These are phyloP conservation scores for Physella acuta DNA, from an alignment of 1,140 invertebrate species.

Conservation along the genomic window DNA sequence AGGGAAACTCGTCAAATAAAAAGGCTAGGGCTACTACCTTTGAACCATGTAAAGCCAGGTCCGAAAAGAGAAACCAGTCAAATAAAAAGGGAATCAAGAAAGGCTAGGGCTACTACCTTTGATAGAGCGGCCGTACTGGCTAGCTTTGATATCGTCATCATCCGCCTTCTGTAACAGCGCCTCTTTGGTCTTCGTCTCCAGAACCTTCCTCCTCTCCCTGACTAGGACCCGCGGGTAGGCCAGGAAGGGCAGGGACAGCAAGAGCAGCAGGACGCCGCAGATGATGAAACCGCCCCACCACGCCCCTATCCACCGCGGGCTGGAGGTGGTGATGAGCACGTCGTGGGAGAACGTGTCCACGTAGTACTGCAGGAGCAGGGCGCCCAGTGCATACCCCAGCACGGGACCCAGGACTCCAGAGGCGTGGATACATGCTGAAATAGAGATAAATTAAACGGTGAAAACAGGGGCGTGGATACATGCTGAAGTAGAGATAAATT, in stretches of 20 bases:
- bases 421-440: conserved; percentile 66
- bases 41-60: no score
- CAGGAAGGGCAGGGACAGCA: conserved; percentile 63
- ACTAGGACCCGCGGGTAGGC: conserved; percentile 69
- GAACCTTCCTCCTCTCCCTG: conserved; percentile 45
- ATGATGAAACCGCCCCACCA: conserved; percentile 65
- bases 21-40: no score
- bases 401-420: conserved; percentile 66
- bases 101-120: no score
- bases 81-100: no score
- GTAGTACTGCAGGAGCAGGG: conserved; percentile 63
- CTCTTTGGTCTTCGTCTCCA: conserved; percentile 46
- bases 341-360: conserved; percentile 62
- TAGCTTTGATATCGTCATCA: conserved; percentile 61
- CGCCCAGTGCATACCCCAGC: conserved; percentile 64
- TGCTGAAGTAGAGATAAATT: conserved; percentile 53
- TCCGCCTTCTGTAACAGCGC: conserved; percentile 34
- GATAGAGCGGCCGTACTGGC: conserved; percentile 85
- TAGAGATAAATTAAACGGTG: conserved; percentile 29
- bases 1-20: no score
- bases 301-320: conserved; percentile 64
- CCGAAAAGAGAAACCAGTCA: no score
- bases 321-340: conserved; percentile 41
- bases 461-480: conserved; percentile 55
- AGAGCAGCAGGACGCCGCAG: conserved; percentile 53